phyloP scores from a whole-genome alignment of 2,113 vertebrate species.

The Ceyx melanurus region DNA sequence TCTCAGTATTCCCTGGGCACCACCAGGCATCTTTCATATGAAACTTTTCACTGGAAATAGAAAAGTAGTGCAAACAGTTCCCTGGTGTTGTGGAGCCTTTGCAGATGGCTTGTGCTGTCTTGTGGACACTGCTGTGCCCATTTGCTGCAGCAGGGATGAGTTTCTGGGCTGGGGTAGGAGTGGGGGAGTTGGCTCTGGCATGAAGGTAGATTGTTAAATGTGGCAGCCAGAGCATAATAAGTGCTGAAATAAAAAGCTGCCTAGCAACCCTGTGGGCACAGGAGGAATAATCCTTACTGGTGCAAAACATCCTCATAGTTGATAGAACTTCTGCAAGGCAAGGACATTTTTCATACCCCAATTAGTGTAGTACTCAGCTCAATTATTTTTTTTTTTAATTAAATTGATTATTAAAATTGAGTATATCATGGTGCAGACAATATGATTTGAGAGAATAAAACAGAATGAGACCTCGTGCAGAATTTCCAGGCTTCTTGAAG shows the following conservation, averaged over 20 bases:
- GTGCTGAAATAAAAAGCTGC: constrained; percentile 32
- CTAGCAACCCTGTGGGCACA: constrained; percentile 22
- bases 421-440: background rate
- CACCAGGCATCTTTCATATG: background rate
- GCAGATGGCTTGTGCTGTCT: background rate
- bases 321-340: background rate
- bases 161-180: background rate
- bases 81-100: background rate
- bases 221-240: constrained; percentile 49
- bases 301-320: constrained; percentile 8
- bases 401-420: background rate
- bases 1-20: background rate
- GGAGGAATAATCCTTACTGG: constrained; percentile 13
- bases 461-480: background rate
- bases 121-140: fast-evolving
- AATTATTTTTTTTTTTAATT: background rate
- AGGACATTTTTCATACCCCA: background rate
- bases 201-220: background rate
- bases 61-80: background rate
- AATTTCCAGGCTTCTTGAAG: constrained; percentile 13
- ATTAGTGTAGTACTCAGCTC: background rate
- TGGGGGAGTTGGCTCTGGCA: background rate
- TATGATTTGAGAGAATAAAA: background rate
- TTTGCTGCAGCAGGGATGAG: background rate
- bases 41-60: background rate